These are phyloP conservation scores for Tangara arthus DNA, from an alignment of 2,797 vertebrate species.

Conservation along the genomic window DNA sequence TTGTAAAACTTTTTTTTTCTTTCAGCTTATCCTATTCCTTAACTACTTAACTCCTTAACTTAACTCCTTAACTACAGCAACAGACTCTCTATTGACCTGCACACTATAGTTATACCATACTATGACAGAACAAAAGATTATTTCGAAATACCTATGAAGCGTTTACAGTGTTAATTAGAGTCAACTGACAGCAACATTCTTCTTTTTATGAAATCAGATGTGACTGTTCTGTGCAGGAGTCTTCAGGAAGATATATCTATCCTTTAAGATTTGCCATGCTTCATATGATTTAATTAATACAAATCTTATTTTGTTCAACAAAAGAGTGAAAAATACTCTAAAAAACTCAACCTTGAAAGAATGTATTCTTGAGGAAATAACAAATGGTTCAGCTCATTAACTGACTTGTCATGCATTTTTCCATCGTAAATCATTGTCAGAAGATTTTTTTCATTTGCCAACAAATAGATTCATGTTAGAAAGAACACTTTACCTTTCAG, in stretches of 20 bases:
- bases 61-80: neutral
- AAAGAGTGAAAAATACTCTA: neutral
- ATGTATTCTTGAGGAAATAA: neutral
- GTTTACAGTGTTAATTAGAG: neutral
- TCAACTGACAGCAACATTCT: neutral
- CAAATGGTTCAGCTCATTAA: conserved; percentile 1
- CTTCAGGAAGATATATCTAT: neutral
- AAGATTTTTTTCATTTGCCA: neutral
- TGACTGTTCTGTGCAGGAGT: neutral
- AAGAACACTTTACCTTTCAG: neutral
- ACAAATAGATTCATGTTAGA: neutral
- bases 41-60: neutral
- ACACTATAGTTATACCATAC: neutral
- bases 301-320: neutral
- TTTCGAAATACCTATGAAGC: neutral
- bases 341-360: neutral
- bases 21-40: neutral
- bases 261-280: neutral
- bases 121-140: neutral
- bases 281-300: neutral
- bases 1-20: neutral
- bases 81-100: neutral
- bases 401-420: neutral
- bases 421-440: neutral
- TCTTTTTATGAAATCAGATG: neutral